A percentile compares a stretch with the other conserved stretches of the same genome.
These are phyloP conservation scores for Drosophila greeni DNA, from an alignment of 2,888 invertebrate species.

Conservation along the genomic window DNA sequence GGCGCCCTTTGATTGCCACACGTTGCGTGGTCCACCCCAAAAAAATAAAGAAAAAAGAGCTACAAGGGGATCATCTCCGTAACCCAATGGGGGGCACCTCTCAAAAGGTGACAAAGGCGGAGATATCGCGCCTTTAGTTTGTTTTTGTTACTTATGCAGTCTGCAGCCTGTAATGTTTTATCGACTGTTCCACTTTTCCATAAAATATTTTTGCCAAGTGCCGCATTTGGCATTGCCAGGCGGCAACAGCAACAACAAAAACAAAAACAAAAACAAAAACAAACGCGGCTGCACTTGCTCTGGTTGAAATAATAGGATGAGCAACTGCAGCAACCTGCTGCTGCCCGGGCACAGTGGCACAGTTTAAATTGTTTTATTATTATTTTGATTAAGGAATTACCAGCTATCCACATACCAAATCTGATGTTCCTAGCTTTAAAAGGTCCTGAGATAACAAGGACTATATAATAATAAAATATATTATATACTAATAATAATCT, in stretches of 20 bases:
- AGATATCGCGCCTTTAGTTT: constrained; percentile 10
- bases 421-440: background rate
- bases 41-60: background rate
- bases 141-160: constrained; percentile 41
- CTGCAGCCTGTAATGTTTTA: constrained; percentile 65
- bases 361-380: too few species aligned
- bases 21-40: background rate
- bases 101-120: constrained; percentile 1
- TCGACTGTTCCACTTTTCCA: constrained; percentile 77
- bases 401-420: background rate
- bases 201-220: constrained; percentile 74
- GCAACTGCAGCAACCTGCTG: constrained; percentile 25
- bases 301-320: constrained; percentile 49
- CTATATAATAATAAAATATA: background rate
- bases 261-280: constrained; percentile 3
- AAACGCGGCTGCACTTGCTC: constrained; percentile 46
- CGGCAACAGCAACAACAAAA: constrained; percentile 5
- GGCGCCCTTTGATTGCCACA: constrained; percentile 44
- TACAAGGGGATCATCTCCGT: background rate
- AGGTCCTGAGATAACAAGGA: background rate
- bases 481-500: too few species aligned
- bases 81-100: constrained; percentile 2
- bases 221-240: constrained; percentile 66
- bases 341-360: constrained; percentile 6
- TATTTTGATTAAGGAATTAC: background rate